A percentile compares a stretch with the other conserved stretches of the same genome.
These are phyloP conservation scores for Bursaphelenchus mucronatus DNA, from an alignment of 1,140 invertebrate genomes.

Conservation along the genomic window DNA sequence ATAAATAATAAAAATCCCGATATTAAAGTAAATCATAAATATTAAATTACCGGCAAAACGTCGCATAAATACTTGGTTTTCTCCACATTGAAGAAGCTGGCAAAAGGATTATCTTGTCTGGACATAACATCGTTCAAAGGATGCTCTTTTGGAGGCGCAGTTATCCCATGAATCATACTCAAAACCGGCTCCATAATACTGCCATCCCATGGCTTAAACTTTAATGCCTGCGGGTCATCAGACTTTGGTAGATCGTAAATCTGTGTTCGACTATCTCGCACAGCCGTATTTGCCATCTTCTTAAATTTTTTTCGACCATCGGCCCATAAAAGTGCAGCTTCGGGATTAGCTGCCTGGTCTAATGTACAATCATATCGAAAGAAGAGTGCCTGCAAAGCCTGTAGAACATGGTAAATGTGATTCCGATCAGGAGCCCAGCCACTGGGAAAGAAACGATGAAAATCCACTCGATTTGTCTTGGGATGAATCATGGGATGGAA, in stretches of 20 bases:
- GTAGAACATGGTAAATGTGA: constrained; percentile 9
- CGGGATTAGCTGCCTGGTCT: constrained; percentile 18
- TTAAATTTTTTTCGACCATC: constrained; percentile 17
- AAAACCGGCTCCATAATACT: constrained; percentile 13
- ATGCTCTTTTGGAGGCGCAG: constrained; percentile 7
- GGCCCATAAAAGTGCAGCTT: constrained; percentile 14
- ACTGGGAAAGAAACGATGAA: constrained; percentile 16
- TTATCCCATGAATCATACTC: constrained; percentile 4
- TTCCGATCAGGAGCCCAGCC: constrained; percentile 15
- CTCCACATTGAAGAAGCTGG: constrained; percentile 6
- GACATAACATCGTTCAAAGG: not conserved
- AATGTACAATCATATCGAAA: constrained; percentile 19
- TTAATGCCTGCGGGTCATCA: constrained; percentile 11
- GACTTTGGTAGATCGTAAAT: constrained; percentile 19
- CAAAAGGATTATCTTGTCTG: constrained; percentile 16
- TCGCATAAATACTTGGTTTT: constrained; percentile 17
- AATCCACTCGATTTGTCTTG: constrained; percentile 22
- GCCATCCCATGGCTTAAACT: constrained; percentile 17
- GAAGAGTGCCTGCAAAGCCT: constrained; percentile 17
- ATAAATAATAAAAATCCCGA: too few relatives aligned
- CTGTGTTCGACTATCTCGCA: constrained; percentile 19
- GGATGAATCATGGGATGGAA: constrained; percentile 14
- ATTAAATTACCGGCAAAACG: constrained; percentile 1
- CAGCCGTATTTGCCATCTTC: constrained; percentile 15
- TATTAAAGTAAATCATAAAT: not conserved